These are phyloP conservation scores for Apostichopus japonicus DNA, from an alignment of 35 echinoderm and acorn worm species.

Conservation along the genomic window DNA sequence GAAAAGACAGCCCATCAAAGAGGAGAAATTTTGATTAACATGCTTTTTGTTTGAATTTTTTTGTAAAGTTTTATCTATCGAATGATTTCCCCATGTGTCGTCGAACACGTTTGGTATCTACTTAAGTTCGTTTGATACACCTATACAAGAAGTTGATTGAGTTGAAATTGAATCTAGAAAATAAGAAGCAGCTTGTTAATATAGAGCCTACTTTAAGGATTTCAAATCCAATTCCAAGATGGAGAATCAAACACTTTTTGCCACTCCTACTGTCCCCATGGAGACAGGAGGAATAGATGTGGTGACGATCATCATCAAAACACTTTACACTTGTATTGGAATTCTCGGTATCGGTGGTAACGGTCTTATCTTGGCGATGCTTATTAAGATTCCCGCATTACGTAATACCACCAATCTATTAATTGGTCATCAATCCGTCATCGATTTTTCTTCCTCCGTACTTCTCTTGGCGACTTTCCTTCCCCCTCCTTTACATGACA, in stretches of 20 bases:
- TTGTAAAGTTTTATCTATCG: too few species aligned
- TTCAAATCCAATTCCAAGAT: too few species aligned
- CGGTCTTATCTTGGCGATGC: constrained; percentile 36
- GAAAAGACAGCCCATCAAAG: too few species aligned
- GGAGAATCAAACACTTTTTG: background rate
- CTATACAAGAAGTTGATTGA: too few species aligned
- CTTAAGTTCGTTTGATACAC: too few species aligned
- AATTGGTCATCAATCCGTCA: constrained; percentile 56
- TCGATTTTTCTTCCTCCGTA: constrained; percentile 20
- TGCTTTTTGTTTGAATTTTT: too few species aligned
- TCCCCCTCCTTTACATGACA: constrained; percentile 43
- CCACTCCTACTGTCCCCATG: background rate
- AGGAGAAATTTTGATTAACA: too few species aligned
- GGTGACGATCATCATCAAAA: constrained; percentile 1
- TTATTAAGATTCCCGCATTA: constrained; percentile 45
- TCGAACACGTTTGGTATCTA: too few species aligned
- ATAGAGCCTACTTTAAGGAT: too few species aligned
- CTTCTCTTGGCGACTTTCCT: constrained; percentile 40
- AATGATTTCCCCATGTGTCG: too few species aligned
- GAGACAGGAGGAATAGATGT: background rate
- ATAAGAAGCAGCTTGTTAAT: too few species aligned
- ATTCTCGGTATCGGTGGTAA: constrained; percentile 25
- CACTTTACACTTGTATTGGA: constrained; percentile 17
- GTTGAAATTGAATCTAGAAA: too few species aligned
- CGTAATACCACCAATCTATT: constrained; percentile 49